Percentiles rank a stretch among this genome's conserved stretches.
phyloP scores from a whole-genome alignment of 2,797 vertebrate genomes.

The Phalloptychus januarius region DNA sequence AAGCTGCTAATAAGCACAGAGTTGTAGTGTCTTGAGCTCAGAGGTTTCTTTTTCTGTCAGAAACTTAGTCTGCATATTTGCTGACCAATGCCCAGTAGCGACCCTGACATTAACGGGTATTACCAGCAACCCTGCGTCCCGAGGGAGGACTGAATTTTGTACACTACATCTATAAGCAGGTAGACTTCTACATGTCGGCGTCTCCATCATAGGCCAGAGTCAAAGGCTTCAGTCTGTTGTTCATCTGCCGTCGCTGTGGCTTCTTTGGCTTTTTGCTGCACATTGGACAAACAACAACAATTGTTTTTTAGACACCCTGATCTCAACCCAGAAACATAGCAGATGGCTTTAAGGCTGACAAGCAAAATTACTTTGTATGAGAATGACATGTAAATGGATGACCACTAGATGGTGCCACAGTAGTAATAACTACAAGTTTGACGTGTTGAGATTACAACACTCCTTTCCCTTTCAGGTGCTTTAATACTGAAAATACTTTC shows the following conservation, averaged over 20 bases:
- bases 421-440: neutral
- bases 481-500: neutral
- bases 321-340: neutral
- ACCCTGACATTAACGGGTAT: conserved; percentile 37
- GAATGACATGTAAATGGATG: conserved; percentile 1
- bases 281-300: conserved; percentile 1
- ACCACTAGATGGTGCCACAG: conserved; percentile 39
- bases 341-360: neutral
- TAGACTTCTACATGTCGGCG: conserved; percentile 90
- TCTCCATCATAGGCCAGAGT: conserved; percentile 98
- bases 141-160: conserved; percentile 26
- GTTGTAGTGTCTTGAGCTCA: conserved; percentile 44
- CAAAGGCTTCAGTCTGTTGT: conserved; percentile 97
- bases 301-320: neutral
- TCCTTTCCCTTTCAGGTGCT: neutral
- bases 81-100: conserved; percentile 24
- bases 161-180: conserved; percentile 17
- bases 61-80: conserved; percentile 33
- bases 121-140: conserved; percentile 39
- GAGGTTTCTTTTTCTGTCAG: conserved; percentile 55
- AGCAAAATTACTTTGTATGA: neutral
- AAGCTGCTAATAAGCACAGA: conserved; percentile 60
- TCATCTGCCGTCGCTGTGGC: conserved; percentile 93
- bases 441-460: neutral
- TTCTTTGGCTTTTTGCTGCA: conserved; percentile 99